Conservation (phyloP, 2,797 vertebrate genomes). For the Anomalospiza imberbis region DNA sequence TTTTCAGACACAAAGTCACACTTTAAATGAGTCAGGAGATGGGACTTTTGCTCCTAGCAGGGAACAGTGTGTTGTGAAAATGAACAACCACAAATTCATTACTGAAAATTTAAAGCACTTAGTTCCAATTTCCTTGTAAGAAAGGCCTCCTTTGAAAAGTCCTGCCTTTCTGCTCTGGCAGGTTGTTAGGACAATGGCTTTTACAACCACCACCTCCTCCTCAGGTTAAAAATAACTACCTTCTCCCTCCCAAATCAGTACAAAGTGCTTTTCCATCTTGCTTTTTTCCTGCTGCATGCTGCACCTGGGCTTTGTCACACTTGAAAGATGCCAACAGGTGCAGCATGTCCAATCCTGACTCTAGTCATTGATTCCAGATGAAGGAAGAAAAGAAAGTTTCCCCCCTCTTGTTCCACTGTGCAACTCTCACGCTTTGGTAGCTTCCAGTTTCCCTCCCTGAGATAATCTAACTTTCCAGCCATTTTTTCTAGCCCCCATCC, state of each 20-base stretch:
- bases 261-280: neutral
- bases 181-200: neutral
- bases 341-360: neutral
- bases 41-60: slow-evolving; percentile 8
- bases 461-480: neutral
- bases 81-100: neutral
- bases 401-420: neutral
- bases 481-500: neutral
- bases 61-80: neutral
- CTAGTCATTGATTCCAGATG: neutral
- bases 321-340: neutral
- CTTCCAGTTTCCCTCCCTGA: neutral
- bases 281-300: neutral
- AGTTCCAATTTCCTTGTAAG: neutral
- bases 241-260: neutral
- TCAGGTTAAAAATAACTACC: neutral
- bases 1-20: neutral
- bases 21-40: slow-evolving; percentile 12
- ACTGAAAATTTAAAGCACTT: slow-evolving; percentile 14
- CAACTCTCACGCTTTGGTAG: neutral
- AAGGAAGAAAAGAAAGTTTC: neutral
- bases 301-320: neutral
- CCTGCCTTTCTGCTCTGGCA: neutral
- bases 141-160: neutral
- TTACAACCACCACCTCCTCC: neutral